phyloP scores from a whole-genome alignment of 64 coral and sea anemone genomes.

The Montipora cactus region DNA sequence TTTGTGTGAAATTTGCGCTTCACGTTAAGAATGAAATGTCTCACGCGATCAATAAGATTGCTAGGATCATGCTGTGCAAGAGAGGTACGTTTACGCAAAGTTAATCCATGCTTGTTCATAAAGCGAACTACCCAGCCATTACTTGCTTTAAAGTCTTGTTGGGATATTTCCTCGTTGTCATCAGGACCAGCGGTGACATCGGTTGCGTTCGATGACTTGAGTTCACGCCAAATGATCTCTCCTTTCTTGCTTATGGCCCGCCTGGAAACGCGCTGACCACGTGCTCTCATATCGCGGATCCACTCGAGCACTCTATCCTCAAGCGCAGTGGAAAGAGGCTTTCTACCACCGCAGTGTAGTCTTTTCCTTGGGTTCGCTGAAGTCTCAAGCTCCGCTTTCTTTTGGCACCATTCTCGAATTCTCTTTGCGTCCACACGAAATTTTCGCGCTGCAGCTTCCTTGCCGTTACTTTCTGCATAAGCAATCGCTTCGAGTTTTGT shows the following conservation, averaged over 20 bases:
- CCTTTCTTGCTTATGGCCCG: constrained; percentile 45
- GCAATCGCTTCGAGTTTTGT: constrained; percentile 64
- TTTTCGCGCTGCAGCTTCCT: constrained; percentile 58
- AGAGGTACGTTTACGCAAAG: constrained; percentile 39
- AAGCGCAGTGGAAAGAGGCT: constrained; percentile 46
- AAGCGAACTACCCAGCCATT: constrained; percentile 32
- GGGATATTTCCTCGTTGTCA: constrained; percentile 19
- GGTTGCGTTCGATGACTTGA: constrained; percentile 30
- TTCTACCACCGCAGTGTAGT: constrained; percentile 62
- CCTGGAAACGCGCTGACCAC: constrained; percentile 56
- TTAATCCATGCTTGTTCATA: constrained; percentile 34
- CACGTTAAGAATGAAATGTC: constrained; percentile 63
- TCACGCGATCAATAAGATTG: constrained; percentile 46
- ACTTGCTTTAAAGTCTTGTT: constrained; percentile 38
- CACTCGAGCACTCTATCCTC: constrained; percentile 50
- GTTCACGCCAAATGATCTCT: constrained; percentile 60
- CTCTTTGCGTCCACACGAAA: constrained; percentile 64
- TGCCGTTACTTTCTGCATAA: constrained; percentile 39
- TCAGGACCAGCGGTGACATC: constrained; percentile 4
- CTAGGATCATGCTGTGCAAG: constrained; percentile 56
- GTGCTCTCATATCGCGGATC: constrained; percentile 49
- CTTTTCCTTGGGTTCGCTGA: constrained; percentile 61
- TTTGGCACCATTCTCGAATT: constrained; percentile 64
- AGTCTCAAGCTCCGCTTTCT: constrained; percentile 54
- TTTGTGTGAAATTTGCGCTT: constrained; percentile 52